phyloP scores from a whole-genome alignment of 2,797 vertebrate genomes.

The Epinephelus coioides region DNA sequence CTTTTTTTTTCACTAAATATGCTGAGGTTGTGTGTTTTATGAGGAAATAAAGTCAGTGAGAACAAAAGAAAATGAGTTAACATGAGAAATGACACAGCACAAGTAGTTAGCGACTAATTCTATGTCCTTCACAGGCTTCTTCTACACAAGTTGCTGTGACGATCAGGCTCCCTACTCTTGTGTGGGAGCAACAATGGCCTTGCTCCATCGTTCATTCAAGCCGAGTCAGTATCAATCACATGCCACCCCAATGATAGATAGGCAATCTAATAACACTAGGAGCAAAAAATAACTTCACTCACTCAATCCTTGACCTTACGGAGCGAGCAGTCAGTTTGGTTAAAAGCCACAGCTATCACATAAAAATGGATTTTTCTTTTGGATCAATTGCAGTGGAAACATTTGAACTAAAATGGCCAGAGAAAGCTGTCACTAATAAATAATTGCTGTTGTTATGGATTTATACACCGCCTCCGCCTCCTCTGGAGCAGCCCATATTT shows the following conservation, averaged over 20 bases:
- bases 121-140: neutral
- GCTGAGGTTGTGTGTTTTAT: constrained; percentile 4
- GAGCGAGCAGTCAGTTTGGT: constrained; percentile 75
- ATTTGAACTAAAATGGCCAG: constrained; percentile 71
- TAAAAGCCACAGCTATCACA: constrained; percentile 79
- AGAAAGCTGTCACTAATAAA: constrained; percentile 74
- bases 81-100: constrained; percentile 1
- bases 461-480: constrained; percentile 47
- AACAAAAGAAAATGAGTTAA: neutral
- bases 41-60: neutral
- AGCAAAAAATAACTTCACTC: constrained; percentile 78
- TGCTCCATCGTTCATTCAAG: constrained; percentile 72
- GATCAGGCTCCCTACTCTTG: constrained; percentile 18
- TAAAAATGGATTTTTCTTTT: constrained; percentile 80
- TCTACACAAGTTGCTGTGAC: neutral
- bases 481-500: constrained; percentile 42
- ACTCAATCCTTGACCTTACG: constrained; percentile 82
- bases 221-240: constrained; percentile 76
- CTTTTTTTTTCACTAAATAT: constrained; percentile 22
- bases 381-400: constrained; percentile 76
- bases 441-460: constrained; percentile 68
- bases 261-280: constrained; percentile 78
- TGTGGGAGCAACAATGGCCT: constrained; percentile 39
- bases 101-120: neutral
- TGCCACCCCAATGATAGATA: constrained; percentile 71